Evolutionary conservation across 2,113 vertebrate genomes (phyloP).

Genomic region (Sebastes schlegelii): DNA sequence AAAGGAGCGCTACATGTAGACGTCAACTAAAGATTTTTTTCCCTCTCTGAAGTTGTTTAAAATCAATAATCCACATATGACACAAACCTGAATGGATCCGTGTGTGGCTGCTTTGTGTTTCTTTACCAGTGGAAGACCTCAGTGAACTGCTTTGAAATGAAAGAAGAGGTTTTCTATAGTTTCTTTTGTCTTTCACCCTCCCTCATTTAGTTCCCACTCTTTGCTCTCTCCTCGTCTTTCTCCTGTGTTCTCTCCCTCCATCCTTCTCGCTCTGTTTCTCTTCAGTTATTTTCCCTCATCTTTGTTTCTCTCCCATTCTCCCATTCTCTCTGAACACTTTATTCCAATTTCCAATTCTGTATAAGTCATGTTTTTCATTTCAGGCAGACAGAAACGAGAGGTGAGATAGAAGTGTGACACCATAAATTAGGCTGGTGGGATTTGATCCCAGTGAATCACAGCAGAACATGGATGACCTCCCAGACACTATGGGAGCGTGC

Average conservation of each 20-base stretch:
- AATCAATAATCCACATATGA: slow-evolving; percentile 38
- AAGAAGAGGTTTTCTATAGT: slow-evolving; percentile 14
- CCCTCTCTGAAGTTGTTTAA: slow-evolving; percentile 1
- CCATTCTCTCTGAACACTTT: slow-evolving; percentile 17
- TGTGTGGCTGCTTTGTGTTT: slow-evolving; percentile 13
- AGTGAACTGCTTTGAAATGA: slow-evolving; percentile 42
- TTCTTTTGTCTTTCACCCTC: neutral
- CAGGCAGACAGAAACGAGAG: slow-evolving; percentile 25
- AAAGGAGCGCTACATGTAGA: slow-evolving; percentile 13
- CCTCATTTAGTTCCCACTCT: slow-evolving; percentile 8
- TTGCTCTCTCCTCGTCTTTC: slow-evolving; percentile 5
- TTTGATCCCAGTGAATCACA: slow-evolving; percentile 49
- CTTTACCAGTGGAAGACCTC: slow-evolving; percentile 18
- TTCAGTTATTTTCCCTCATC: slow-evolving; percentile 9
- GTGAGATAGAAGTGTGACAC: slow-evolving; percentile 42
- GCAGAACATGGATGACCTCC: slow-evolving; percentile 40
- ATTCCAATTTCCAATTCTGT: slow-evolving; percentile 34
- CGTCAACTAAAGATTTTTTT: slow-evolving; percentile 10
- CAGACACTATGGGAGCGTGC: slow-evolving; percentile 29
- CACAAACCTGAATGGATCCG: slow-evolving; percentile 2
- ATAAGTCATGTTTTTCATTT: slow-evolving; percentile 41
- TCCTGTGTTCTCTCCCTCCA: neutral
- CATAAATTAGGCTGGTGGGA: slow-evolving; percentile 51
- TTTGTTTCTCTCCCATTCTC: neutral
- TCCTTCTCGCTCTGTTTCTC: slow-evolving; percentile 22